Base-by-base conservation (phyloP, 2,797 vertebrate genomes). In the Gallinago nigripennis region DNA sequence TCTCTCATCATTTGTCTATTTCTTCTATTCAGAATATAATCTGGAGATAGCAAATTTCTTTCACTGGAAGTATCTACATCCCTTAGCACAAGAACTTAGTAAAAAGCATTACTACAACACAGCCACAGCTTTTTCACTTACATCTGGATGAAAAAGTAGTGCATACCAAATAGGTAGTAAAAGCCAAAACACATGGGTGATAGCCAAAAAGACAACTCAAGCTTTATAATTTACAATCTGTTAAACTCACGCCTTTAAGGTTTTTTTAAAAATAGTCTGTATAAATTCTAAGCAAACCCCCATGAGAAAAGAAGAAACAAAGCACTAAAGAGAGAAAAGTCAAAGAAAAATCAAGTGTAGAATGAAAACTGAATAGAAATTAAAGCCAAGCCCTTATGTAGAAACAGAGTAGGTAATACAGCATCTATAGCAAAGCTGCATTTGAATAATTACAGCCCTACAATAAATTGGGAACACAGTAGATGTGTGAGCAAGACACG, bases 91-190 rank as follows among this genome's bases (percentile, higher is more conserved):
- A 56, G 12, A 71, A 54, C 33, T 50, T 39, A 23, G 37, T 54
- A 61, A 46, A 93, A 95, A 92, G 30, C 39, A 46, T 48, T 53
- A 41, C 41, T 80, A 3, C 25, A 68, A 31, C 31, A 72, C 43
- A 80, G n/a, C 4, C 43, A 58, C 19, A 84, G 70, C 25, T 84
- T 93, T 93, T 93, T 82, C 10, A 8, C 64, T 82, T 90, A 82
- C 48, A 90, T 80, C 81, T 89, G 81, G 78, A 60, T 85, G 71
- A 63, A 93, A 79, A 84, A 53, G 21, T 16, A 77, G 35, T 3
- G 6, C 37, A 57, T 43, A 50, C 46, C 89, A 97, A 94, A 77
- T 63, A 92, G 73, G 58, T 58, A 88, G 70, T 80, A 91, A 94
- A 95, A 88, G 77, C 66, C 82, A 94, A 92, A 95, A 90, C 43